These are phyloP conservation scores for chimpanzee (Pan troglodytes) DNA, from an alignment of 2,113 vertebrate species.

Conservation along the genomic window DNA sequence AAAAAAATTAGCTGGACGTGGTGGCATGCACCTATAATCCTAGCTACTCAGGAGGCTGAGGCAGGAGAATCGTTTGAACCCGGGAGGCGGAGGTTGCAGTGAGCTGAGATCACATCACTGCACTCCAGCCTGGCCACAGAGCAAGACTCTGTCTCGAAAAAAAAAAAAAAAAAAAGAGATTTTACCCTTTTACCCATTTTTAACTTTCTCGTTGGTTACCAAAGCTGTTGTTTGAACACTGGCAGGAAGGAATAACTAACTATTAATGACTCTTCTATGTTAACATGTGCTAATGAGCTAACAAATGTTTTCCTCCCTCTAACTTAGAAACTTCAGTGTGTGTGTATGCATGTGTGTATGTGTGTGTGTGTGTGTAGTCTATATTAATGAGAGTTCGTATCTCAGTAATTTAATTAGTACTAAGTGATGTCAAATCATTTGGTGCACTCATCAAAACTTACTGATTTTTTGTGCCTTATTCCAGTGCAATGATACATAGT, in stretches of 20 bases:
- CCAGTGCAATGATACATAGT: background rate
- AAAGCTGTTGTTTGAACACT: conserved; percentile 52
- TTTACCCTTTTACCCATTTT: background rate
- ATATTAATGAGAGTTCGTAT: background rate
- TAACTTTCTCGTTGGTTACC: conserved; percentile 43
- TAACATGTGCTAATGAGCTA: background rate
- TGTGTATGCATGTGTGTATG: background rate
- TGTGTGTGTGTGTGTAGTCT: background rate
- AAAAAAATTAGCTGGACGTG: too few species aligned
- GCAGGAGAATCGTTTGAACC: too few species aligned
- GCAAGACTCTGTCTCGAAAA: too few species aligned
- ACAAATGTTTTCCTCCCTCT: background rate
- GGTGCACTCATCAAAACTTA: background rate
- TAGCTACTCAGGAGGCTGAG: too few species aligned
- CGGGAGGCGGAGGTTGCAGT: too few species aligned
- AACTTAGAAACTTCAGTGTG: background rate
- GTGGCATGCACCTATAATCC: too few species aligned
- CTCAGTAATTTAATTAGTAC: conserved; percentile 22
- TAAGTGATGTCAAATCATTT: background rate
- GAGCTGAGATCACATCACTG: too few species aligned
- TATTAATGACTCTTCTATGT: background rate
- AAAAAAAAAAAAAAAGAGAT: too few species aligned
- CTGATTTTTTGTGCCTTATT: background rate
- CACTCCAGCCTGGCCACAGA: too few species aligned
- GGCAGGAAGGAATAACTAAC: background rate